A percentile compares a stretch with the other conserved stretches of the same genome.
Conservation (phyloP, 2,113 vertebrate genomes). For the Rhinopomastus cyanomelas region DNA sequence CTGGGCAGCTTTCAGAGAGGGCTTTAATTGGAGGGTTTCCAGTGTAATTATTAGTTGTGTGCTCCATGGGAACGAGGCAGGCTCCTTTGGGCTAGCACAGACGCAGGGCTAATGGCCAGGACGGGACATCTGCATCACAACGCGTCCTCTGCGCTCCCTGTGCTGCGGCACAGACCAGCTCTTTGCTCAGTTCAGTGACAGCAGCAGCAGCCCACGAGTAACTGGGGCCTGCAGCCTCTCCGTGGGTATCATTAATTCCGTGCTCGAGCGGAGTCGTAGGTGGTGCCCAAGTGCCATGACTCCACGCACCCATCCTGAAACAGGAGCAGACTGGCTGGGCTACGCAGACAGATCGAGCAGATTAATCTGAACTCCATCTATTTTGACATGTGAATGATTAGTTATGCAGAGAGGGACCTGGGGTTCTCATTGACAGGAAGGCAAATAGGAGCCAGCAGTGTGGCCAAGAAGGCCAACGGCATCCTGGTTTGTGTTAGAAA, state of each 20-base stretch:
- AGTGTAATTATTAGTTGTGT: conserved; percentile 25
- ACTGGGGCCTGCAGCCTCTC: conserved; percentile 3
- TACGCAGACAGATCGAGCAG: background rate
- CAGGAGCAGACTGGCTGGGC: background rate
- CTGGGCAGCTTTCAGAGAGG: conserved; percentile 5
- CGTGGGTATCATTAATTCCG: conserved; percentile 21
- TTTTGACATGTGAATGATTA: background rate
- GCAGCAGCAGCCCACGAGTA: background rate
- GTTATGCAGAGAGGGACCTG: background rate
- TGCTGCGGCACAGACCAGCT: background rate
- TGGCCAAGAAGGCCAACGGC: no score
- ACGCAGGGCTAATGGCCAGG: background rate
- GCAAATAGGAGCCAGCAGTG: no score
- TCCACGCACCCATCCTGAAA: background rate
- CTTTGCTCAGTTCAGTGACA: background rate
- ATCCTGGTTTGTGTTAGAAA: no score
- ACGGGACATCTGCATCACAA: background rate
- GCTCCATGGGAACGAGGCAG: background rate
- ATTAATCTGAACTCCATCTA: background rate
- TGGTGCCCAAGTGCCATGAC: background rate
- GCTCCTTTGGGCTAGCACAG: background rate
- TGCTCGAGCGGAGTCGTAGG: background rate
- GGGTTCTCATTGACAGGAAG: no score
- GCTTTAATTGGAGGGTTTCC: conserved; percentile 39
- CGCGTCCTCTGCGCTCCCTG: background rate